Conservation (phyloP, 2,797 vertebrate species). For the Leptodactylus fallax region DNA sequence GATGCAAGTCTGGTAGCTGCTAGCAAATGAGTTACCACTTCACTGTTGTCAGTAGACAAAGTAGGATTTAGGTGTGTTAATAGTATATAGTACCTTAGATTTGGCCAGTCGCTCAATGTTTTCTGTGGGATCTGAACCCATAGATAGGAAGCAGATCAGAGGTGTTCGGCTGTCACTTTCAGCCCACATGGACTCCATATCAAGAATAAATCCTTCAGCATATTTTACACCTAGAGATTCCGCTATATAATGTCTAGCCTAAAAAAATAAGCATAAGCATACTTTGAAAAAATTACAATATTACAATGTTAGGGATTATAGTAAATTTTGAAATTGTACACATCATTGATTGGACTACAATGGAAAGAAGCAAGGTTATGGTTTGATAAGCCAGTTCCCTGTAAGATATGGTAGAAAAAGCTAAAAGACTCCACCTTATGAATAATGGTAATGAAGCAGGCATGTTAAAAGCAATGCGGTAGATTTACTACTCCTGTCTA, state of each 20-base stretch:
- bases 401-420: too few species aligned
- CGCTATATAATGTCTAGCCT: conserved; percentile 83
- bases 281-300: not conserved
- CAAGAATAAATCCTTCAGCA: conserved; percentile 80
- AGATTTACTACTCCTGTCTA: too few species aligned
- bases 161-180: conserved; percentile 81
- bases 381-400: too few species aligned
- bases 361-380: too few species aligned
- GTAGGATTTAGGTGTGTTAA: not conserved
- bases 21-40: too few species aligned
- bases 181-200: conserved; percentile 82
- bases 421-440: too few species aligned
- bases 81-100: conserved; percentile 75
- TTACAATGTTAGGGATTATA: too few species aligned
- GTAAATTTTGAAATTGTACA: too few species aligned
- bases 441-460: too few species aligned
- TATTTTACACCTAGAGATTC: conserved; percentile 81
- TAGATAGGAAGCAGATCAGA: conserved; percentile 83
- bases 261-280: conserved; percentile 26
- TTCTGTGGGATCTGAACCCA: conserved; percentile 87
- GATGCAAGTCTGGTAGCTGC: too few species aligned
- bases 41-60: not conserved
- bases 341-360: too few species aligned
- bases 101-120: conserved; percentile 84
- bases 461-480: too few species aligned